These are phyloP conservation scores for Toxotes lorentzi DNA, from an alignment of 2,797 vertebrate species.

Conservation along the genomic window DNA sequence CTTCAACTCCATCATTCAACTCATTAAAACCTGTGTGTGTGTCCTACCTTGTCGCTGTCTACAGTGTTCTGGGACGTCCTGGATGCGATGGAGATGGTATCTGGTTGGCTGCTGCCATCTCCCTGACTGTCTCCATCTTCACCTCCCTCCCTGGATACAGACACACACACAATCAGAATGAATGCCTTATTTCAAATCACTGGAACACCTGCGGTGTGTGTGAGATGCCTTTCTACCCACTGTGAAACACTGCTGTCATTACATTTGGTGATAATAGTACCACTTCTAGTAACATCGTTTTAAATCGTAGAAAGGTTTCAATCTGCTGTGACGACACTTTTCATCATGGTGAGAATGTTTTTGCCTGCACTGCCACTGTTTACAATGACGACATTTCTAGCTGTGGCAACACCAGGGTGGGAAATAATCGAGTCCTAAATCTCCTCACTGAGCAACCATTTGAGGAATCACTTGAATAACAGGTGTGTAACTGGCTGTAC, in stretches of 20 bases:
- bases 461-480: not conserved
- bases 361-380: constrained; percentile 8
- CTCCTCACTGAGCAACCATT: constrained; percentile 1
- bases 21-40: not conserved
- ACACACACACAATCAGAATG: constrained; percentile 25
- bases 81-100: constrained; percentile 97
- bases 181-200: not conserved
- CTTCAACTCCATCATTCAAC: not conserved
- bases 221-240: not conserved
- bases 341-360: not conserved
- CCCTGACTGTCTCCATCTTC: constrained; percentile 97
- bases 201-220: too few relatives aligned
- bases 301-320: not conserved
- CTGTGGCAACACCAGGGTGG: constrained; percentile 22
- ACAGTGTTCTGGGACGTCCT: constrained; percentile 98
- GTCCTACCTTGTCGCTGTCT: constrained; percentile 98
- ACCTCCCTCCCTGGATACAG: constrained; percentile 88
- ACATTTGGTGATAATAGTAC: not conserved
- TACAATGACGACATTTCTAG: not conserved
- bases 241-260: not conserved
- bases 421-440: not conserved
- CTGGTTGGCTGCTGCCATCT: constrained; percentile 97
- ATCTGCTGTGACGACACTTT: not conserved
- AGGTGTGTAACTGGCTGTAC: not conserved
- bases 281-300: not conserved